Base-by-base conservation (phyloP, 2,113 vertebrate genomes). In the Mixornis gularis region DNA sequence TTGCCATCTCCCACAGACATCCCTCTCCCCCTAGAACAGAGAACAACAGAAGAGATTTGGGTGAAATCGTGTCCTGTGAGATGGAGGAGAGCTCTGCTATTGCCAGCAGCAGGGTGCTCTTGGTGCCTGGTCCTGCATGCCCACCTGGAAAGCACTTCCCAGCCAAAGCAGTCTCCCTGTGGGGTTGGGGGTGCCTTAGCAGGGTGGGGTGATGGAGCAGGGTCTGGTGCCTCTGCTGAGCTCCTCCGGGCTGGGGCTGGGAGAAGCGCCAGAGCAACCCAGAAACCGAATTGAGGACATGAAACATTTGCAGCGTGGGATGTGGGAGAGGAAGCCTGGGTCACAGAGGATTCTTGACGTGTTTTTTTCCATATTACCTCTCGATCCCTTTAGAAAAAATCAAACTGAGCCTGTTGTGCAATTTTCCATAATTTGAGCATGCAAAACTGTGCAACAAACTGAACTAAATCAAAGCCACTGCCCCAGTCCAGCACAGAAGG, bases 271-370 rank as follows among this genome's bases (percentile, higher is more conserved):
- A 78, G 73, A 60, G 62, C 0, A 1, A 69, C 89, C 84, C 73
- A 89, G 81, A 87, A 84, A 94, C 53, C 0, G 0, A 91, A 94
- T 64, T 2, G 78, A 87, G 87, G 73, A 77, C 63, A 49, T 40
- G 62, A 52, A 94, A 84, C 70, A 79, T 93, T 92, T 89, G 78
- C 68, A 10, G 62, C 0, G 29, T 94, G 91, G 93, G 84, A 93
- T 82, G 89, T 64, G 77, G 78, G 78, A 92, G 84, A 81, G 70
- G 62, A 91, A 93, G 36, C 89, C 26, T 13, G 20, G 81, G 81
- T 84, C 58, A 64, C 8, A 6, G 60, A 34, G 43, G 44, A 86
- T 81, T 87, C 66, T 79, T 76, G 81, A 76, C 1, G 3, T 68
- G 65, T 44, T 69, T 38, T 56, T 95, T 87, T 76, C 27, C 41